A percentile compares a stretch with the other conserved stretches of the same genome.
These are phyloP conservation scores for Acleris literana DNA, from an alignment of 2,888 invertebrate species.

Conservation along the genomic window DNA sequence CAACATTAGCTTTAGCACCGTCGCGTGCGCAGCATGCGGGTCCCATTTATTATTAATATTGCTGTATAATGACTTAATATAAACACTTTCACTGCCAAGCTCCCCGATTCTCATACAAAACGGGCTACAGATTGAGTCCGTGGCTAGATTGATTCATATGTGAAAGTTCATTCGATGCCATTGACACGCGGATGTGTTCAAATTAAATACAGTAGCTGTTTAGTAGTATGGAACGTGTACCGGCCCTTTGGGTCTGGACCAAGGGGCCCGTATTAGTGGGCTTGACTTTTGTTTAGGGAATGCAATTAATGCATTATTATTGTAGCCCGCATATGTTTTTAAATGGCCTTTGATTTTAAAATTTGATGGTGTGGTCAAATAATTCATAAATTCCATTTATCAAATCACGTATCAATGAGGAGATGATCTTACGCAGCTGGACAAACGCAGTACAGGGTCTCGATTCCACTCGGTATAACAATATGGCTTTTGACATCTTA, in stretches of 20 bases:
- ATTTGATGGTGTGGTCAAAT: not conserved
- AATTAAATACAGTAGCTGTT: too few species aligned
- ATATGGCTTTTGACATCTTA: too few species aligned
- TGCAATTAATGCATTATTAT: slow-evolving; percentile 33
- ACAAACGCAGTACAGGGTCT: too few species aligned
- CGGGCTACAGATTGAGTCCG: too few species aligned
- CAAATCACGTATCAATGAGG: too few species aligned
- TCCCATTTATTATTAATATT: slow-evolving; percentile 27
- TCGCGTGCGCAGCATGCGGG: slow-evolving; percentile 63
- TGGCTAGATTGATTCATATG: too few species aligned
- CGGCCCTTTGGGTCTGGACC: slow-evolving; percentile 12
- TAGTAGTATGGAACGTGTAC: not conserved
- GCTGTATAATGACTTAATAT: slow-evolving; percentile 31
- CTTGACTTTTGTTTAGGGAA: slow-evolving; percentile 29
- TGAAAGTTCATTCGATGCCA: too few species aligned
- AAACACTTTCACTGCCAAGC: not conserved
- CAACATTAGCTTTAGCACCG: slow-evolving; percentile 47
- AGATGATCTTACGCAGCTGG: too few species aligned
- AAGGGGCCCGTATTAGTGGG: slow-evolving; percentile 30
- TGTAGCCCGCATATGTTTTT: slow-evolving; percentile 27
- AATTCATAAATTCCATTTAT: not conserved
- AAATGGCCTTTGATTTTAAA: slow-evolving; percentile 20
- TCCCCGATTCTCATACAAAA: too few species aligned
- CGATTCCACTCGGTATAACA: too few species aligned
- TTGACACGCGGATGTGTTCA: too few species aligned